phyloP scores from a whole-genome alignment of 2,113 vertebrate species.

The Pachyramphus minor region DNA sequence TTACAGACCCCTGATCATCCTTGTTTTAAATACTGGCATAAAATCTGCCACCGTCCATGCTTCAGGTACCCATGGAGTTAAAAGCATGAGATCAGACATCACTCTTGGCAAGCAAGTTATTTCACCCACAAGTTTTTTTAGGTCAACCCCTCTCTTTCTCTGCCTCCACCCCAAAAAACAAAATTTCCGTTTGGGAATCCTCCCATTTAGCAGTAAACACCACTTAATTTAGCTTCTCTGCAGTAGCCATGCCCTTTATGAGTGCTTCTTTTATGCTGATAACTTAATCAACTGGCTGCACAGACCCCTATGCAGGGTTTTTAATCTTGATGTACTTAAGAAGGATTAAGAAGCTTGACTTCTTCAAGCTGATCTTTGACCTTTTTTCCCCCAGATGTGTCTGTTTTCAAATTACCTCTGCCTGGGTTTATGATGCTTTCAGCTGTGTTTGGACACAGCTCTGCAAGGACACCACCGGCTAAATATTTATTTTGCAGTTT shows the following conservation, averaged over 20 bases:
- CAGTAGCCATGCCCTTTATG: not conserved
- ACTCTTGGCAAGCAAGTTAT: not conserved
- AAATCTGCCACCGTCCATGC: not conserved
- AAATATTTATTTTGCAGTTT: not conserved
- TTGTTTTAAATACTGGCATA: not conserved
- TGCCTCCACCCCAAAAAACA: fast-evolving
- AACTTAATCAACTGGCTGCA: not conserved
- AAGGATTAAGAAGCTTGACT: not conserved
- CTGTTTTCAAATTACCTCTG: not conserved
- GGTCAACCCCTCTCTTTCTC: not conserved
- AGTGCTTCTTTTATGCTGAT: not conserved
- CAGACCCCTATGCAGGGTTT: not conserved
- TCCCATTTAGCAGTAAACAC: not conserved
- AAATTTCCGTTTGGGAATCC: not conserved
- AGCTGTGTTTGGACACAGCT: not conserved
- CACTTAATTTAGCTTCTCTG: not conserved
- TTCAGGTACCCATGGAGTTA: not conserved
- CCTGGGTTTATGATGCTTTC: not conserved
- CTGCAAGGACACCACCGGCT: not conserved
- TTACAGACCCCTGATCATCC: not conserved
- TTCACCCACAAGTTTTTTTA: not conserved
- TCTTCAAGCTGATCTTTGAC: not conserved
- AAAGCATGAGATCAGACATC: not conserved
- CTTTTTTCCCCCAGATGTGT: not conserved
- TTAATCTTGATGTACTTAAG: not conserved